phyloP scores from a whole-genome alignment of 2,113 vertebrate species.

The Myotis lucifugus region DNA sequence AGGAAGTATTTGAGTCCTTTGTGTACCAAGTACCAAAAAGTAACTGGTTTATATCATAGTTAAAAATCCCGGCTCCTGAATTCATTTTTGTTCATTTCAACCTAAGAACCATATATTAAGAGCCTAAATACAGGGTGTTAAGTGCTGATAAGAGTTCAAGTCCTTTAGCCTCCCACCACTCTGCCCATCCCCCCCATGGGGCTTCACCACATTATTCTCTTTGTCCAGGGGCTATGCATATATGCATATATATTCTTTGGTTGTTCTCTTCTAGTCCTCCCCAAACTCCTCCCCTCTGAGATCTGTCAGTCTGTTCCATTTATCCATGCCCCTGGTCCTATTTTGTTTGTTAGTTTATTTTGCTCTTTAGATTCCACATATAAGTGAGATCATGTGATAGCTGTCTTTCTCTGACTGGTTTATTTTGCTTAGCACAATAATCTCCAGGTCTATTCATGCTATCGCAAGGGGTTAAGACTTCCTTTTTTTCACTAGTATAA shows the following conservation, averaged over 20 bases:
- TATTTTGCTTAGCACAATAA: not conserved
- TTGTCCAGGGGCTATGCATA: not conserved
- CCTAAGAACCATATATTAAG: not conserved
- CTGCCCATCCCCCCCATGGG: not conserved
- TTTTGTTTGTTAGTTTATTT: not conserved
- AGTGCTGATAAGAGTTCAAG: not conserved
- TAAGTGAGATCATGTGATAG: not conserved
- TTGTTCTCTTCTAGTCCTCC: not conserved
- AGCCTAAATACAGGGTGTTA: not conserved
- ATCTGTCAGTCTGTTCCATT: not conserved
- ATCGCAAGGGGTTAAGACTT: not conserved
- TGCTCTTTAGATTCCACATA: not conserved
- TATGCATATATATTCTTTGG: not conserved
- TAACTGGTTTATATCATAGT: not conserved
- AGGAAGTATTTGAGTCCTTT: conserved; percentile 15
- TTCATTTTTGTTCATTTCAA: conserved; percentile 29
- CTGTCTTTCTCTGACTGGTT: not conserved
- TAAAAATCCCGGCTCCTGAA: conserved; percentile 26
- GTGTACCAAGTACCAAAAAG: conserved; percentile 17
- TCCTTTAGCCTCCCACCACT: not conserved
- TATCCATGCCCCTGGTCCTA: not conserved
- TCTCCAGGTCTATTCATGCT: not conserved
- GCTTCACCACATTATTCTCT: not conserved
- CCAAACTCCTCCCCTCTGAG: not conserved
- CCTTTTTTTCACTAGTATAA: not conserved